phyloP scores from a whole-genome alignment of 2,113 vertebrate genomes.

The Hystrix cristata region DNA sequence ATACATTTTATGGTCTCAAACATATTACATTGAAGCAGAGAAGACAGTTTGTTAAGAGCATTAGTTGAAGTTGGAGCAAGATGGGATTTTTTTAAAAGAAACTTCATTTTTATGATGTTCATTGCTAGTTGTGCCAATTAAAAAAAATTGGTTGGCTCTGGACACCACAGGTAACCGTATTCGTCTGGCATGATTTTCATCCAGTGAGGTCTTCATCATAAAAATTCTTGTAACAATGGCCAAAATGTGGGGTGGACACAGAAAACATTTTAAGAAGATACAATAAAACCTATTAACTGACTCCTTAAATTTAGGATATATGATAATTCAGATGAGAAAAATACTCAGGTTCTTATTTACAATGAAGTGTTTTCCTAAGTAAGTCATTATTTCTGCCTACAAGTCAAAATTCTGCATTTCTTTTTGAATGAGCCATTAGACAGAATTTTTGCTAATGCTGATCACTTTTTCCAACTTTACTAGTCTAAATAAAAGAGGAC shows the following conservation, averaged over 20 bases:
- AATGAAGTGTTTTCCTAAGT: not conserved
- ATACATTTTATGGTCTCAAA: not conserved
- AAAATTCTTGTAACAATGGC: not conserved
- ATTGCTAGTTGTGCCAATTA: not conserved
- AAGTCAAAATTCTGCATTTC: not conserved
- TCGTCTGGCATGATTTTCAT: not conserved
- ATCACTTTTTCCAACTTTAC: not conserved
- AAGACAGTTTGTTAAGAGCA: not conserved
- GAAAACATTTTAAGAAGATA: not conserved
- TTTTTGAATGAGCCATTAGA: conserved; percentile 15
- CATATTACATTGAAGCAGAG: not conserved
- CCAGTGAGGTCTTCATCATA: not conserved
- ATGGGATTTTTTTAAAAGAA: not conserved
- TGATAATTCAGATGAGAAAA: conserved; percentile 8
- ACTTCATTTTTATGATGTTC: not conserved
- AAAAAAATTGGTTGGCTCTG: not conserved
- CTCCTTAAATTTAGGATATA: not conserved
- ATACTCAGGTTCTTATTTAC: not conserved
- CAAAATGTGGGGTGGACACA: not conserved
- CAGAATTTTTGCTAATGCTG: not conserved
- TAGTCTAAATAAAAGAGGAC: not conserved
- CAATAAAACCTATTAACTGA: not conserved
- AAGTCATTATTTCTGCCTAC: not conserved
- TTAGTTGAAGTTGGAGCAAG: not conserved
- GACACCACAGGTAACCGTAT: not conserved